A percentile compares a stretch with the other conserved stretches of the same genome.
Evolutionary conservation across 2,797 vertebrate species (phyloP).

Genomic region (Calcarius lapponicus): DNA sequence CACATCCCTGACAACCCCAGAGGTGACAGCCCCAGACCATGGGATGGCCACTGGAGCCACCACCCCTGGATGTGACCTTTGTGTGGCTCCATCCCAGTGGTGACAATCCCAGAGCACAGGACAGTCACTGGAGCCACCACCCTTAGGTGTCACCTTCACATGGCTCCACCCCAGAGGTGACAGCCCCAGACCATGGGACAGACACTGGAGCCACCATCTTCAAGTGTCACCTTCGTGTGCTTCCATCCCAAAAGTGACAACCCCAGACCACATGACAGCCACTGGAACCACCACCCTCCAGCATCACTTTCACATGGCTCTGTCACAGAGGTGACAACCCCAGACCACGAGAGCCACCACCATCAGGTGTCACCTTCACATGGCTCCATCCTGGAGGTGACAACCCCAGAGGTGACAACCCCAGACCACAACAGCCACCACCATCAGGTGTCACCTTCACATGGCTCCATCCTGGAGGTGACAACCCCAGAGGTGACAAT

Average conservation of each 20-base stretch:
- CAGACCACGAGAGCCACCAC: rapidly evolving
- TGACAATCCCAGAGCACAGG: background rate
- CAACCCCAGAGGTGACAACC: background rate
- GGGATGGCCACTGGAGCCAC: background rate
- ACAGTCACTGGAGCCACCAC: background rate
- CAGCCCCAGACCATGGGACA: background rate
- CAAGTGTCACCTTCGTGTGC: conserved; percentile 83
- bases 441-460: rapidly evolving
- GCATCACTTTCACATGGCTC: rapidly evolving
- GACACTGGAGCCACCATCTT: background rate
- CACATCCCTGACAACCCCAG: background rate
- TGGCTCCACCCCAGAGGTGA: background rate
- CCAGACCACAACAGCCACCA: background rate
- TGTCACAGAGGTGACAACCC: background rate
- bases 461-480: rapidly evolving
- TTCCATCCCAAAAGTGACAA: background rate
- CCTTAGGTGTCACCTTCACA: rapidly evolving
- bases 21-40: background rate
- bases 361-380: conserved; percentile 80
- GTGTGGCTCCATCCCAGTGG: conserved; percentile 55
- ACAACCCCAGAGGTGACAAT: background rate
- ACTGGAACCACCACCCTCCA: rapidly evolving
- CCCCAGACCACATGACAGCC: background rate
- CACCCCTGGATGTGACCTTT: conserved; percentile 79
- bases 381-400: conserved; percentile 18